These are phyloP conservation scores for Zoanthus sansibaricus DNA, from an alignment of 92 coral and sea anemone genomes.

Conservation along the genomic window DNA sequence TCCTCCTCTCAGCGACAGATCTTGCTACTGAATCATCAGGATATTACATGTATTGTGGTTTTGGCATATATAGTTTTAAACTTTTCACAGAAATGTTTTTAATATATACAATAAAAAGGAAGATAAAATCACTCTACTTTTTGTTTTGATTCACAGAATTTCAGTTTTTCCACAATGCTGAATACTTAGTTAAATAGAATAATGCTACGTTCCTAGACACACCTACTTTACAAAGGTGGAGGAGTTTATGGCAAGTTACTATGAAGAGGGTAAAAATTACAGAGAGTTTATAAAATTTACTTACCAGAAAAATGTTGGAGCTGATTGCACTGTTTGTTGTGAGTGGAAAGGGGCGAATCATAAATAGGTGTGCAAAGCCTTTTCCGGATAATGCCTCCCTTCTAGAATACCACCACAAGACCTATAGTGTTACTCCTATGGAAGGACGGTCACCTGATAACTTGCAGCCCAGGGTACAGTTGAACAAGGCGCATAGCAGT, in stretches of 20 bases:
- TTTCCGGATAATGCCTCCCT: slow-evolving; percentile 19
- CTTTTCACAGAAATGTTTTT: too few relatives aligned
- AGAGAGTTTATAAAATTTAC: background rate
- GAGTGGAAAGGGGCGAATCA: background rate
- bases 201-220: slow-evolving; percentile 23
- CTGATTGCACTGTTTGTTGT: slow-evolving; percentile 2
- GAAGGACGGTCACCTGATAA: slow-evolving; percentile 39
- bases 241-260: background rate
- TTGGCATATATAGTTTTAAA: too few relatives aligned
- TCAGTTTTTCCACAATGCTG: slow-evolving; percentile 36
- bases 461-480: slow-evolving; percentile 41
- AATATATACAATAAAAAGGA: too few relatives aligned
- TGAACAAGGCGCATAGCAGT: slow-evolving; percentile 26
- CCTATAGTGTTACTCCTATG: background rate
- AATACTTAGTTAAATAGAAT: slow-evolving; percentile 16
- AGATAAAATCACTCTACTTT: too few relatives aligned
- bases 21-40: too few relatives aligned
- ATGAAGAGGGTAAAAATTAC: slow-evolving; percentile 8
- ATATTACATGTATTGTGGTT: too few relatives aligned
- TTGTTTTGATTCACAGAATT: background rate
- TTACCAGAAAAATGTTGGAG: background rate
- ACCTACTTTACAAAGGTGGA: slow-evolving; percentile 10
- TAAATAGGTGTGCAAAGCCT: slow-evolving; percentile 5
- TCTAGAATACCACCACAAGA: background rate
- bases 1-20: background rate